Base-by-base conservation (phyloP, 2,888 invertebrate genomes). In the Zhengitettix transpicula region DNA sequence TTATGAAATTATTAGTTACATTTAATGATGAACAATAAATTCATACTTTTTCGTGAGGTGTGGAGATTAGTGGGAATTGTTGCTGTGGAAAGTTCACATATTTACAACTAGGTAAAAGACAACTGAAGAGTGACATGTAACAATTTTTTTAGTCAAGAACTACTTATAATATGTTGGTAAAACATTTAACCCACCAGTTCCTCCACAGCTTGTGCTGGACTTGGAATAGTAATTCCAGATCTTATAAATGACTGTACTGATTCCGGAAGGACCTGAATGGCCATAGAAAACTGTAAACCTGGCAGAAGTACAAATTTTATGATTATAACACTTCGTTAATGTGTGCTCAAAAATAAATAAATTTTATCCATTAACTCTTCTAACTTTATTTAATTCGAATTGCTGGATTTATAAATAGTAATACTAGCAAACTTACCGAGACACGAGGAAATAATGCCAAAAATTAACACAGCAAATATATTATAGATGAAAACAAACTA, bases 211-310 rank as follows among this genome's bases (percentile, higher is more conserved):
- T 78, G 80, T 47, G 77, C 72, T 58, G 77, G 74, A 67, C 71
- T 79, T 58, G 77, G 77, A 62, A 85, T 75, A 65, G 77, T 75
- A 56, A 76, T 71, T 42, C 80, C 78, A 56, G 84, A 81, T 67
- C 80, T 72, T 63, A 85, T 71, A 63, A 75, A 67, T 5, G 74
- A 73, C 66, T 77, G 75, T 51, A 83, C 75, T 64, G 77, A 74
- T 64, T 63, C 57, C 17, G 71, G 68, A 40, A 75, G 66, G 10
- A 59, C 60, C 40, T 44, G 28, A 16, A 65, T 58, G 9, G 58
- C 55, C 61, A 47, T 47, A 47, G 47, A 12, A 8, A 47, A 47
- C 47, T 47, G 47, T 12, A 47, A 47, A 47, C n/a, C 44, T 5
- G 14, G 5, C 9, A 7, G 2, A 14, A 47, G n/a, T 47, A 14